Conservation (phyloP, 2,888 invertebrate genomes). For the Pandemis heparana region DNA sequence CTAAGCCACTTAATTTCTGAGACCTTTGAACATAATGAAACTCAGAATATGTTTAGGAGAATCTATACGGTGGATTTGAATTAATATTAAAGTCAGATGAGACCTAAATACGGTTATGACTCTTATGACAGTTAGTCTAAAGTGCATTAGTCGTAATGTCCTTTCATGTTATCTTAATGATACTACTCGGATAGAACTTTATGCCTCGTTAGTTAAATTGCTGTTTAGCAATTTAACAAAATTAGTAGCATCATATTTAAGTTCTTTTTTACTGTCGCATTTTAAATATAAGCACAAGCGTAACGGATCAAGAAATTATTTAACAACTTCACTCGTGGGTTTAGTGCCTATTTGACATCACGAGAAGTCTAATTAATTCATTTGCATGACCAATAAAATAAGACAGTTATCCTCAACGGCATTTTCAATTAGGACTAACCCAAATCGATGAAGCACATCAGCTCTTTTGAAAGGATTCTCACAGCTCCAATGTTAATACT, state of each 20-base stretch:
- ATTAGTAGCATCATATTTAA: not conserved
- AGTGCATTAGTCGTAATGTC: conserved; percentile 1
- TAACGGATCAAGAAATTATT: too few relatives aligned
- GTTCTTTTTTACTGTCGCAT: too few relatives aligned
- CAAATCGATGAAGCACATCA: not conserved
- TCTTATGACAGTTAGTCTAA: not conserved
- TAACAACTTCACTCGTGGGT: too few relatives aligned
- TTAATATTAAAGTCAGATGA: not conserved
- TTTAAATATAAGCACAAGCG: too few relatives aligned
- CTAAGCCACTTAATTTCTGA: not conserved
- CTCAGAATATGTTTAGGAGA: not conserved
- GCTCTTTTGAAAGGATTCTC: not conserved
- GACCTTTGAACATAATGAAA: not conserved
- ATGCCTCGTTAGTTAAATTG: not conserved
- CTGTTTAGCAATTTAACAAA: not conserved
- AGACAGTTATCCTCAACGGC: not conserved
- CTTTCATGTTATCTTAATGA: not conserved
- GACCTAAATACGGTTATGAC: not conserved
- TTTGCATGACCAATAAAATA: not conserved
- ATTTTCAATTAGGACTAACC: not conserved
- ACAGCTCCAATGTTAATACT: not conserved
- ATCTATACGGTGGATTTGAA: not conserved
- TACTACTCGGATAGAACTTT: not conserved
- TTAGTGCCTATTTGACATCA: too few relatives aligned
- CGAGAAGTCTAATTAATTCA: not conserved